phyloP scores from a whole-genome alignment of 2,113 vertebrate genomes.

The Phyllostomus hastatus region DNA sequence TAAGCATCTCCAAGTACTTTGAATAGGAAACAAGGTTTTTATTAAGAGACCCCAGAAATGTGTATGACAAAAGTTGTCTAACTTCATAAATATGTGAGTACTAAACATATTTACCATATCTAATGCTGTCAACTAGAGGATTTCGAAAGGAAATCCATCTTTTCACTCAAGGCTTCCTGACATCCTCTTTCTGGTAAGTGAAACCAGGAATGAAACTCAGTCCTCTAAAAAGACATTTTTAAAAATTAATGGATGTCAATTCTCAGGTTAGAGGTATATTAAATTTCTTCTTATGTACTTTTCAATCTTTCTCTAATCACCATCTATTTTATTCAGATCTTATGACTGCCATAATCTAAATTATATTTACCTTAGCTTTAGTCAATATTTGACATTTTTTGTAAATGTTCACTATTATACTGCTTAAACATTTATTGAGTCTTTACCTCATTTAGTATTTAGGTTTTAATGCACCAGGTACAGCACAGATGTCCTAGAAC shows the following conservation, averaged over 20 bases:
- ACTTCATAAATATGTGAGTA: not conserved
- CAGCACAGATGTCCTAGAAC: not conserved
- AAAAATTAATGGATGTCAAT: not conserved
- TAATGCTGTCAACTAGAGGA: not conserved
- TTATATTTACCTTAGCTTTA: slow-evolving; percentile 60
- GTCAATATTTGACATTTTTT: slow-evolving; percentile 67
- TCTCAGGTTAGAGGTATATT: not conserved
- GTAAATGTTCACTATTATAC: slow-evolving; percentile 42
- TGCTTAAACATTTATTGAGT: slow-evolving; percentile 62
- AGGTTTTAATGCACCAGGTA: not conserved
- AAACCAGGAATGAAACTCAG: not conserved
- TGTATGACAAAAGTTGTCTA: not conserved
- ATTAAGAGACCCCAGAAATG: not conserved
- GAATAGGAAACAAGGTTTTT: slow-evolving; percentile 13
- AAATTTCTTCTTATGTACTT: not conserved
- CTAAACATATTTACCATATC: not conserved
- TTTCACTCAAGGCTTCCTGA: not conserved
- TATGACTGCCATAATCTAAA: slow-evolving; percentile 36
- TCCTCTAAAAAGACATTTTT: not conserved
- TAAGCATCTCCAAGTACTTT: not conserved
- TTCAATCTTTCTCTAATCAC: not conserved
- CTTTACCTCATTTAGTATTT: slow-evolving; percentile 49
- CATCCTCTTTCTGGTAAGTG: not conserved
- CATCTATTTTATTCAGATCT: slow-evolving; percentile 24
- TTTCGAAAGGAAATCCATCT: not conserved